A percentile compares a stretch with the other conserved stretches of the same genome.
Conservation (phyloP, 2,113 vertebrate species). For the Siniperca chuatsi region DNA sequence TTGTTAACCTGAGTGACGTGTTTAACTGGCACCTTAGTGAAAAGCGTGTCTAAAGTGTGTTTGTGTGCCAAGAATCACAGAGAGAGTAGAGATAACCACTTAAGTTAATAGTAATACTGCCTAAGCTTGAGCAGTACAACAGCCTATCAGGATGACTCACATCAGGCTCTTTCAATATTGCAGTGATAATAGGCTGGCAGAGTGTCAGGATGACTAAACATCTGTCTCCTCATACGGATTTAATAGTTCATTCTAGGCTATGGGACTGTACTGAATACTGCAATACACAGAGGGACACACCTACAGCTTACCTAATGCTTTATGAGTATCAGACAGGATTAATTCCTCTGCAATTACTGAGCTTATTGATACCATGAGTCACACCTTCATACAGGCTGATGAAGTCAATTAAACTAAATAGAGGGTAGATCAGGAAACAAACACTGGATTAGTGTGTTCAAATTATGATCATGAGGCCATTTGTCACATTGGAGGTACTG, state of each 20-base stretch:
- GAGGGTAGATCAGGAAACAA: slow-evolving; percentile 34
- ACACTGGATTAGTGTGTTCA: slow-evolving; percentile 12
- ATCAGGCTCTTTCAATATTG: slow-evolving; percentile 1
- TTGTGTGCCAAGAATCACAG: slow-evolving; percentile 74
- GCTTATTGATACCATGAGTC: slow-evolving; percentile 56
- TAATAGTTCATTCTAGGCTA: slow-evolving; percentile 28
- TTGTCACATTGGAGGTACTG: neutral
- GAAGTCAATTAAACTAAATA: slow-evolving; percentile 52
- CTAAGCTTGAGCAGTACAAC: slow-evolving; percentile 33
- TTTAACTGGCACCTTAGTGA: slow-evolving; percentile 49
- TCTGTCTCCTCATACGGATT: slow-evolving; percentile 50
- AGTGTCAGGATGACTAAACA: slow-evolving; percentile 60
- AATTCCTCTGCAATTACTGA: slow-evolving; percentile 52
- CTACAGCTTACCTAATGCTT: slow-evolving; percentile 62
- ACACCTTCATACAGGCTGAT: slow-evolving; percentile 40
- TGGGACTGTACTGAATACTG: slow-evolving; percentile 10
- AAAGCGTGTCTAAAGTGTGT: slow-evolving; percentile 49
- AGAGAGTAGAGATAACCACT: slow-evolving; percentile 49
- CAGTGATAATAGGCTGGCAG: slow-evolving; percentile 41
- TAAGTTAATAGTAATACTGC: slow-evolving; percentile 38
- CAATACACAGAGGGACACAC: slow-evolving; percentile 54
- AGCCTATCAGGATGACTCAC: slow-evolving; percentile 64
- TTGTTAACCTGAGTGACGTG: slow-evolving; percentile 65
- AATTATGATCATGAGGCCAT: neutral
- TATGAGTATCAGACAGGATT: slow-evolving; percentile 47